These are phyloP conservation scores for Aphis craccivora DNA, from an alignment of 1,140 invertebrate species.

Conservation along the genomic window DNA sequence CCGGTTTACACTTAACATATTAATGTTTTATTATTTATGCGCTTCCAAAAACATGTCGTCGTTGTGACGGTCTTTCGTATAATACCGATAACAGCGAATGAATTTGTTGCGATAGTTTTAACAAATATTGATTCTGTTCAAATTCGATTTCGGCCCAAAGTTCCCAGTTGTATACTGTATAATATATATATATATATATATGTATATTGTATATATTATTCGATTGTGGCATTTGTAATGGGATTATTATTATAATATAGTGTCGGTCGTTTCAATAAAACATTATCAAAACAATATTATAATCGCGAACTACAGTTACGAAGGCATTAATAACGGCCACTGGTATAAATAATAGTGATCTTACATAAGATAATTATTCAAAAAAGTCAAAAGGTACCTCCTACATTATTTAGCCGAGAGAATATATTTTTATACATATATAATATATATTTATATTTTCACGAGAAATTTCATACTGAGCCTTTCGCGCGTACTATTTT, in stretches of 20 bases:
- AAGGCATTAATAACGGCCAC: not conserved
- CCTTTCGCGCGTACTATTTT: not conserved
- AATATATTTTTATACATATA: not conserved
- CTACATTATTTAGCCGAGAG: not conserved
- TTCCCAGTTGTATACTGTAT: not conserved
- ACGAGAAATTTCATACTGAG: accelerated
- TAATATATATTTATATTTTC: not conserved
- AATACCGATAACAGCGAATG: not conserved
- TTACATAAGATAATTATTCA: not conserved
- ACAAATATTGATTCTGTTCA: not conserved
- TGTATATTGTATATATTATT: not conserved
- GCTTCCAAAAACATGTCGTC: not conserved
- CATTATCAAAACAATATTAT: not conserved
- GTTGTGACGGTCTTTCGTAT: not conserved
- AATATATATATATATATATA: not conserved
- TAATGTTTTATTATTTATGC: not conserved
- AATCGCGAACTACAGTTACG: not conserved
- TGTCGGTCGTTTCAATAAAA: not conserved
- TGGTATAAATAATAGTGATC: not conserved
- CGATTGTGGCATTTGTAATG: not conserved
- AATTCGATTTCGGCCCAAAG: not conserved
- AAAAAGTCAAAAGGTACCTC: not conserved
- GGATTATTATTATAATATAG: slow-evolving; percentile 6
- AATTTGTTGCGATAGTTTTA: not conserved
- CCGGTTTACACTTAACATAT: not conserved